These are phyloP conservation scores for Solea senegalensis DNA, from an alignment of 2,113 vertebrate species.

Conservation along the genomic window DNA sequence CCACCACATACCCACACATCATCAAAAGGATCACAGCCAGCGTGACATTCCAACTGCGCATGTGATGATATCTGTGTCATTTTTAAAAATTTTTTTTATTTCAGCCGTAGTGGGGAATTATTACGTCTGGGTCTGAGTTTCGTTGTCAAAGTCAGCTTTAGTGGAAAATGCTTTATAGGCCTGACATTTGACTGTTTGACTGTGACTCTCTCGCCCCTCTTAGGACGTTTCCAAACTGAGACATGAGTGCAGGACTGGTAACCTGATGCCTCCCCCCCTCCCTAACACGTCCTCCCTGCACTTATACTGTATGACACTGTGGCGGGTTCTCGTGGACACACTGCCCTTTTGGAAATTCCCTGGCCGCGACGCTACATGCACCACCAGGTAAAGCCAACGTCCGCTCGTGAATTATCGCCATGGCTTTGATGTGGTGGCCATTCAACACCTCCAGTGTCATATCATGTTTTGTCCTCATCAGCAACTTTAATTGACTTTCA, in stretches of 20 bases:
- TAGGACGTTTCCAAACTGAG: constrained; percentile 53
- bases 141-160: neutral
- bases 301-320: constrained; percentile 45
- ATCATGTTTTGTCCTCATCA: constrained; percentile 40
- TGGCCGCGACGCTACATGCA: constrained; percentile 16
- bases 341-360: constrained; percentile 72
- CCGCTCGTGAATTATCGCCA: constrained; percentile 11
- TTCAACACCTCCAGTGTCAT: neutral
- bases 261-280: constrained; percentile 39
- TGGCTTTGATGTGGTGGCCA: constrained; percentile 44
- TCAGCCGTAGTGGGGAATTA: constrained; percentile 8
- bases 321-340: constrained; percentile 55
- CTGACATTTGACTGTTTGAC: constrained; percentile 41
- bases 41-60: neutral
- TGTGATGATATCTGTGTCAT: neutral
- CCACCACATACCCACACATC: constrained; percentile 38
- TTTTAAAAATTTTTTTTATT: constrained; percentile 11
- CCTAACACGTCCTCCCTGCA: constrained; percentile 13
- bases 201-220: neutral
- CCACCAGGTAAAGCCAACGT: constrained; percentile 9
- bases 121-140: neutral
- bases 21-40: constrained; percentile 6
- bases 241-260: constrained; percentile 48
- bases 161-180: constrained; percentile 18
- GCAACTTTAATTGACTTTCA: constrained; percentile 22